Evolutionary conservation across 2,888 invertebrate genomes (phyloP).

Genomic region (Resseliella maxima): DNA sequence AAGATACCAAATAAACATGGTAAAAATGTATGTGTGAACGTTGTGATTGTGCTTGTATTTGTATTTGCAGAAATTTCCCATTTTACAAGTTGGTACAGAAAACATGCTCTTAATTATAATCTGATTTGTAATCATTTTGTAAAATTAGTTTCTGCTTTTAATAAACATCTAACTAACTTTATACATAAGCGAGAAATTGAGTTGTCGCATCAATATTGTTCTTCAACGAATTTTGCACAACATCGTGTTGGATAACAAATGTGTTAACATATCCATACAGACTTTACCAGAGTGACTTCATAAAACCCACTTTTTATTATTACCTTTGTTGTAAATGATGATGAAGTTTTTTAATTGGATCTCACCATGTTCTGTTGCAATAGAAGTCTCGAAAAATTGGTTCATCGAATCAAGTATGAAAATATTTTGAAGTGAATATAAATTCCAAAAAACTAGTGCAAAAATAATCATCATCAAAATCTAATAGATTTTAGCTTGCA

Average conservation of each 20-base stretch:
- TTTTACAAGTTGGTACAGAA: neutral
- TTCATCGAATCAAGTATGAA: too few relatives aligned
- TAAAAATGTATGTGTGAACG: neutral
- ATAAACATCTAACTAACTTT: neutral
- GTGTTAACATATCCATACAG: neutral
- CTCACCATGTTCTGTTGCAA: neutral
- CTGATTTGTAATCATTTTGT: conserved; percentile 44
- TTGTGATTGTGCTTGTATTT: neutral
- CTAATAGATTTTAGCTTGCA: neutral
- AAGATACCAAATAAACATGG: neutral
- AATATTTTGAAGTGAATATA: too few relatives aligned
- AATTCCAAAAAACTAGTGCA: neutral
- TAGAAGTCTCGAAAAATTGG: neutral
- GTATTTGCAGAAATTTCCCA: neutral
- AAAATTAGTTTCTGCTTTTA: conserved; percentile 38
- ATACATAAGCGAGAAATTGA: neutral
- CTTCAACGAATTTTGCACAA: neutral
- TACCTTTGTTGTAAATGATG: neutral
- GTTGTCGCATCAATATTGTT: neutral
- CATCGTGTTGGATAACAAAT: neutral
- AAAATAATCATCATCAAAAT: neutral
- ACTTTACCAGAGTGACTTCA: neutral
- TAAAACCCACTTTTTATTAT: neutral
- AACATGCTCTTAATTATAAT: conserved; percentile 33
- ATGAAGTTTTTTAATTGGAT: conserved; percentile 22